Base-by-base conservation (phyloP, 1,140 invertebrate genomes). In the Sweltsa coloradensis region DNA sequence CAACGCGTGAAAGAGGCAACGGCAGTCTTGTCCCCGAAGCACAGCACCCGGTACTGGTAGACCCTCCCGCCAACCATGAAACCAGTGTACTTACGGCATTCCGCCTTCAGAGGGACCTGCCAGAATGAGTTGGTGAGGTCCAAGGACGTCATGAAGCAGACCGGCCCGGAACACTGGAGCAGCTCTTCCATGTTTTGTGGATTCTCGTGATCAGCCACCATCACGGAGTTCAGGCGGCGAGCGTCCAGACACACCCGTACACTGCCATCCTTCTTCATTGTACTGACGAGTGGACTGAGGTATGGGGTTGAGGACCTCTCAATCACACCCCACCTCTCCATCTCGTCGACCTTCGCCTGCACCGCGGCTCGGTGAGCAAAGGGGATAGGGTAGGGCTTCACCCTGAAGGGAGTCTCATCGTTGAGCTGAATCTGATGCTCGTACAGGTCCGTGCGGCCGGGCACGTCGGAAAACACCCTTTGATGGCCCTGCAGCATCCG, bases 211-310 rank as follows among this genome's bases (percentile, higher is more conserved):
- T 63, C 59, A 2, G 55, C n/a, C 23, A 55, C 29, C 47, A 64
- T 61, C 3, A 43, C 49, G 4, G 46, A 34, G 52, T 64, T 64
- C 7, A 66, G 47, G 18, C 49, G 51, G 21, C 60, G 26, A 2
- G 57, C 60, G 52, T 65, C 61, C 25, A 65, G 47, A 22, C 61
- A 58, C 24, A 63, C 40, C 24, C 62, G 49, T 5, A 64, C 51
- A 0, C 50, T 40, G 0, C 53, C 55, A 49, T 60, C 52, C 3
- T 36, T 51, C 41, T 62, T 62, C 25, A 45, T 13, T 0, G 59
- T 61, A 27, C 59, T 51, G 0, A 56, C 49, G 3, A 64, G 42
- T 1, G 61, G 62, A 47, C 60, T 66, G 49, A 56, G 56, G 46
- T 55, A 63, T 3, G 57, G 51, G 11, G 59, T 63, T 3, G 41